Conservation (phyloP, 2,888 invertebrate species). For the Seladonia tumulorum region DNA sequence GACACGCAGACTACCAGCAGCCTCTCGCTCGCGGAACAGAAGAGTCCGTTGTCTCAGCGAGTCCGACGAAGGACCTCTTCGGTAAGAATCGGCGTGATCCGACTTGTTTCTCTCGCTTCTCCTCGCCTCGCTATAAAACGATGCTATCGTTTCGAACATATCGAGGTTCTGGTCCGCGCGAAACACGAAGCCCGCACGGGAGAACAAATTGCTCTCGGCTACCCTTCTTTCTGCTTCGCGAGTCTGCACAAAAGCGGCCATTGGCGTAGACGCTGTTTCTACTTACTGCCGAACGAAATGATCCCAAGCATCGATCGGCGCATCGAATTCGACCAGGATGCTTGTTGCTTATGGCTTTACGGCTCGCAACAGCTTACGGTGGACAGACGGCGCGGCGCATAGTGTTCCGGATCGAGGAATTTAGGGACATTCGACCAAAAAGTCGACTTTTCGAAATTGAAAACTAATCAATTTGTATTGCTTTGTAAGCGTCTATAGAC, state of each 20-base stretch:
- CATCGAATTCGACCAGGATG: neutral
- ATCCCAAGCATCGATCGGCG: slow-evolving; percentile 4
- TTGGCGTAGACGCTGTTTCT: slow-evolving; percentile 49
- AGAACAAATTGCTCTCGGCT: slow-evolving; percentile 64
- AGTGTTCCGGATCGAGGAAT: neutral
- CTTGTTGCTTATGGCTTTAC: neutral
- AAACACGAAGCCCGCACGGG: slow-evolving; percentile 57
- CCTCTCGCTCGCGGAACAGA: neutral
- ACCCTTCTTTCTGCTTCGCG: slow-evolving; percentile 48
- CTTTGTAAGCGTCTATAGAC: too few relatives aligned
- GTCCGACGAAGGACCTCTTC: neutral
- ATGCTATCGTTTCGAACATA: neutral
- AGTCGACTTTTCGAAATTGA: too few relatives aligned
- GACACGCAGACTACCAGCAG: neutral
- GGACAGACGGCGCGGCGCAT: neutral
- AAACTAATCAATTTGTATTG: too few relatives aligned
- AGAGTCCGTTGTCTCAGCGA: neutral
- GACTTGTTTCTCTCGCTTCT: neutral
- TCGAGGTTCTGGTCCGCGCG: slow-evolving; percentile 12
- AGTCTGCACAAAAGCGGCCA: slow-evolving; percentile 33
- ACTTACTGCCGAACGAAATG: slow-evolving; percentile 13
- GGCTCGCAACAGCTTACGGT: neutral
- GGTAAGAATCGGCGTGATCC: neutral
- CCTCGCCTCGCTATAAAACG: neutral
- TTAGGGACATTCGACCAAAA: too few relatives aligned